Percentiles rank a stretch among this genome's conserved stretches.
Conservation (phyloP, 1,140 invertebrate genomes). For the Pogonomyrmex barbatus region DNA sequence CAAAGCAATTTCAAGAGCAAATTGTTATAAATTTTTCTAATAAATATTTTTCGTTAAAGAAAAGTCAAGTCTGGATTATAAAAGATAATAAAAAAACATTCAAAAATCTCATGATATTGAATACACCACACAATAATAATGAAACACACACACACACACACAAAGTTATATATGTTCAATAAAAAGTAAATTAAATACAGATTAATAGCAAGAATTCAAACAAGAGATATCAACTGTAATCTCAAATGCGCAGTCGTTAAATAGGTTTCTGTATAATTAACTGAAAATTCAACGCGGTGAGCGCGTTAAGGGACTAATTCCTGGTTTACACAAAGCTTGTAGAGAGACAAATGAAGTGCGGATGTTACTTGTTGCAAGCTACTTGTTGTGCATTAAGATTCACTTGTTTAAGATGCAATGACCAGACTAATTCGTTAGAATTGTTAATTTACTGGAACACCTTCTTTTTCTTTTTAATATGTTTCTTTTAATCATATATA, state of each 20-base stretch:
- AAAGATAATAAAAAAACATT: background rate
- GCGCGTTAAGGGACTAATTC: slow-evolving; percentile 51
- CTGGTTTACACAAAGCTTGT: slow-evolving; percentile 35
- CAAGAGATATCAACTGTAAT: background rate
- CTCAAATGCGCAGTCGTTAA: slow-evolving; percentile 35
- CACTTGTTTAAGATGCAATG: background rate
- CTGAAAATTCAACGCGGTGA: slow-evolving; percentile 29
- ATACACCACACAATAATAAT: background rate
- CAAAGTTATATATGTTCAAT: background rate
- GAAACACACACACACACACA: background rate
- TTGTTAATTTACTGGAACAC: background rate
- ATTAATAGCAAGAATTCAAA: slow-evolving; percentile 5
- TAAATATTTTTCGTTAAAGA: background rate
- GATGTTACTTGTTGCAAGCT: slow-evolving; percentile 44
- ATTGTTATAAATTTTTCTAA: background rate
- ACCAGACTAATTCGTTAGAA: background rate
- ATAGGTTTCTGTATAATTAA: slow-evolving; percentile 34
- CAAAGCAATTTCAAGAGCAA: background rate
- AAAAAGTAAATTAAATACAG: slow-evolving; percentile 6
- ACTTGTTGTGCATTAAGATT: slow-evolving; percentile 1
- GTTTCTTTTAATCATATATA: slow-evolving; percentile 2
- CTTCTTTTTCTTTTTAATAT: background rate
- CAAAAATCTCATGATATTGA: background rate
- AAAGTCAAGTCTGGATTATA: background rate
- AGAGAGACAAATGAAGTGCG: slow-evolving; percentile 56